Conservation (phyloP, 1,140 invertebrate genomes). For the Meloidogyne exigua region DNA sequence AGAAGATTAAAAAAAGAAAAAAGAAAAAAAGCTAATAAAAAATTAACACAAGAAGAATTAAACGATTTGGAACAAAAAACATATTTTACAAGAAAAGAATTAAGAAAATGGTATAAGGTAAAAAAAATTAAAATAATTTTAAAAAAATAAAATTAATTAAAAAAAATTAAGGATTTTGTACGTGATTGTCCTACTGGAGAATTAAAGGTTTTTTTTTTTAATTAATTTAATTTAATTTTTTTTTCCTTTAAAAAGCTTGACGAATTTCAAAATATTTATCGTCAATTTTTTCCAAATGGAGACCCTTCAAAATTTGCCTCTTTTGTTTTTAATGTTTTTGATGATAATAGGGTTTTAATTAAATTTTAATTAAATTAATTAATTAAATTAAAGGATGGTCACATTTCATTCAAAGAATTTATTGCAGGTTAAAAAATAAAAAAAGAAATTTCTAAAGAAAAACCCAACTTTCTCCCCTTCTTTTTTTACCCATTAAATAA, state of each 20-base stretch:
- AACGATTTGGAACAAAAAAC: constrained; percentile 25
- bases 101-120: constrained; percentile 65
- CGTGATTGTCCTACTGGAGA: constrained; percentile 68
- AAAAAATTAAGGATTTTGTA: constrained; percentile 64
- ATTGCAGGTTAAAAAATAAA: constrained; percentile 40
- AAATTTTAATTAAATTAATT: constrained; percentile 14
- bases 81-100: constrained; percentile 49
- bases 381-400: constrained; percentile 61
- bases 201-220: constrained; percentile 65
- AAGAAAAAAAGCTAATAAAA: constrained; percentile 10
- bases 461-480: too few species aligned
- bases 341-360: constrained; percentile 66
- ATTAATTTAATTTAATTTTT: constrained; percentile 16
- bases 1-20: constrained; percentile 17
- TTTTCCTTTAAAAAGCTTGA: constrained; percentile 9
- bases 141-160: background rate
- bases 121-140: background rate
- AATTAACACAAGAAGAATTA: constrained; percentile 17
- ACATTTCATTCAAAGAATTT: constrained; percentile 65
- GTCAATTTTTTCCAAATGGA: constrained; percentile 69
- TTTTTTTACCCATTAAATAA: too few species aligned
- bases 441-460: too few species aligned
- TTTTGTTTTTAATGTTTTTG: constrained; percentile 69
- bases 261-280: constrained; percentile 65
- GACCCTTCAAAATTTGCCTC: constrained; percentile 68